Evolutionary conservation across 1,140 invertebrate genomes (phyloP), one percentile per base, ranked within the genome.

Genomic region (Limonius californicus): DNA sequence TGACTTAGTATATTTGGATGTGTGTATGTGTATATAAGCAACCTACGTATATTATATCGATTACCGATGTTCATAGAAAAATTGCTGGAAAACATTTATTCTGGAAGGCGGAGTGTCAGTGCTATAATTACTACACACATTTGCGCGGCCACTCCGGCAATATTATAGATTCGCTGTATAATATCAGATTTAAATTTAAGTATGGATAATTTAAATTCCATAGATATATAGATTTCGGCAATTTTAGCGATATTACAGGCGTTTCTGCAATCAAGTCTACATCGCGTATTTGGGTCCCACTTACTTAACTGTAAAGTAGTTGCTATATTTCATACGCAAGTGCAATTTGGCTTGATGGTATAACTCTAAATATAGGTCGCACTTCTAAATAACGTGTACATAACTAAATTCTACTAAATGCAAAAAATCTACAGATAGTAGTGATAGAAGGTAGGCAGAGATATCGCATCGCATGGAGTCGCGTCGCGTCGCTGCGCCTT

Each of bases 401-500:
- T 14, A 19, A 50, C 45, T 50, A 50, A 12, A 50, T 4, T 16
- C 45, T 50, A 50, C 45, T 19, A 6, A 50, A 50, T 50, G 20
- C 45, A 50, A 7, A n/a, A n/a, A 50, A 50, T 50, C 45, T 50
- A 50, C 45, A 50, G 20, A 50, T 50, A 50, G 12, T 50, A 7
- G 45, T 50, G n/a, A 50, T 8, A 50, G 14, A 50, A 18, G n/a
- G 45, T 50, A 50, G 16, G 16, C 9, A 19, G 9, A 50, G 15
- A 21, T 19, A 12, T 50, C 20, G 15, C 45, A 50, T 15, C 16
- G 16, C 45, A 50, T 4, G 3, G 18, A 12, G n/a, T 14, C 45
- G 45, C 45, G 45, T 50, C 45, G 45, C 45, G 45, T 19, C 45
- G 45, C 9, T 50, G 45, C 45, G 45, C 45, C 57, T 53, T 54